Conservation (phyloP, 2,888 invertebrate genomes). For the Thalpophila matura region DNA sequence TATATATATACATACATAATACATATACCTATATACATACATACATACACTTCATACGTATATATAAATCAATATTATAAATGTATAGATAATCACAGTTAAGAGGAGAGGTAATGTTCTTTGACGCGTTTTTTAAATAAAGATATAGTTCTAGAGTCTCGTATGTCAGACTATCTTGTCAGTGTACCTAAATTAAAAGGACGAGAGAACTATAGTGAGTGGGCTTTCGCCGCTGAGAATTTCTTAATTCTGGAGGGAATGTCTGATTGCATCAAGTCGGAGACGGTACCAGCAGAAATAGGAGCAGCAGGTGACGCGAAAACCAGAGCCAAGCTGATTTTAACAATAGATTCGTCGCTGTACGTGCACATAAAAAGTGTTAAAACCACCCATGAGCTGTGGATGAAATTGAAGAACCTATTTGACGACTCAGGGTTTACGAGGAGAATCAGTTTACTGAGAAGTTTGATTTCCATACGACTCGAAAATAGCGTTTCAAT, state of each 20-base stretch:
- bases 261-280: conserved; percentile 32
- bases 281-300: conserved; percentile 14
- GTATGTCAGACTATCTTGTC: conserved; percentile 43
- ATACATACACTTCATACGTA: too few relatives aligned
- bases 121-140: too few relatives aligned
- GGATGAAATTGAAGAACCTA: conserved; percentile 19
- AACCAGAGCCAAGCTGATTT: conserved; percentile 41
- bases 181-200: conserved; percentile 35
- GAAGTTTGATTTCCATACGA: conserved; percentile 40
- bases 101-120: too few relatives aligned
- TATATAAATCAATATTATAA: too few relatives aligned
- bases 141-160: too few relatives aligned
- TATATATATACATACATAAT: too few relatives aligned
- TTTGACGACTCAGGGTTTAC: conserved; percentile 46
- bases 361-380: conserved; percentile 12
- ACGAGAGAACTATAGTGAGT: conserved; percentile 11
- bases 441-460: conserved; percentile 45
- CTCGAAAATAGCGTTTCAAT: conserved; percentile 36
- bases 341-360: conserved; percentile 14
- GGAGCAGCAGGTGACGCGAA: conserved; percentile 37
- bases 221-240: conserved; percentile 47
- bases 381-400: conserved; percentile 13
- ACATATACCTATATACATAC: too few relatives aligned
- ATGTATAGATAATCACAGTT: too few relatives aligned
- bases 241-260: conserved; percentile 31